phyloP scores from a whole-genome alignment of 2,797 vertebrate genomes.

The Anguilla anguilla region DNA sequence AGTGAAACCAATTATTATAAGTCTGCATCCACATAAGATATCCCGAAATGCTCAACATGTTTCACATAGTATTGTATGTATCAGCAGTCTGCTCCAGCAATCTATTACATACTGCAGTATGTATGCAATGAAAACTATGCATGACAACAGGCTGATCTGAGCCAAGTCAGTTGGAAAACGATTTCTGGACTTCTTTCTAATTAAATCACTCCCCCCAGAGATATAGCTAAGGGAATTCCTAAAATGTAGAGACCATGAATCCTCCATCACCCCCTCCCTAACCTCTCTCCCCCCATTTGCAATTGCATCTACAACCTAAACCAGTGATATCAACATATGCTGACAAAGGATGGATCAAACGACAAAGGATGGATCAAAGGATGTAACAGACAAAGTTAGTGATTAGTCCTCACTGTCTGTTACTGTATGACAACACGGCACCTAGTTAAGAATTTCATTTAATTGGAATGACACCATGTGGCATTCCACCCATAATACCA shows the following conservation, averaged over 20 bases:
- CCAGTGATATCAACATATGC: neutral
- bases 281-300: too few relatives aligned
- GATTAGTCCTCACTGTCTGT: neutral
- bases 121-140: neutral
- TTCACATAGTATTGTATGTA: neutral
- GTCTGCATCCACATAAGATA: neutral
- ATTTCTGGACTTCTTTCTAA: neutral
- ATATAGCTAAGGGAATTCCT: too few relatives aligned
- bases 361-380: neutral
- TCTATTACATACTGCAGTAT: neutral
- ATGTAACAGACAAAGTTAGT: neutral
- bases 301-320: neutral
- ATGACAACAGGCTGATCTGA: neutral
- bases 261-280: too few relatives aligned
- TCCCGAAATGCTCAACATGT: neutral
- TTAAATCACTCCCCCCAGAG: neutral
- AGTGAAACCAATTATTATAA: neutral
- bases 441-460: neutral
- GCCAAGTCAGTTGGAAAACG: neutral
- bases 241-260: too few relatives aligned
- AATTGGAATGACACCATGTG: neutral
- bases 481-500: neutral
- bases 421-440: neutral
- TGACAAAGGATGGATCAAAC: neutral
- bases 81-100: neutral